A percentile compares a stretch with the other conserved stretches of the same genome.
phyloP scores from a whole-genome alignment of 2,113 vertebrate genomes.

The Rhipidura dahli region DNA sequence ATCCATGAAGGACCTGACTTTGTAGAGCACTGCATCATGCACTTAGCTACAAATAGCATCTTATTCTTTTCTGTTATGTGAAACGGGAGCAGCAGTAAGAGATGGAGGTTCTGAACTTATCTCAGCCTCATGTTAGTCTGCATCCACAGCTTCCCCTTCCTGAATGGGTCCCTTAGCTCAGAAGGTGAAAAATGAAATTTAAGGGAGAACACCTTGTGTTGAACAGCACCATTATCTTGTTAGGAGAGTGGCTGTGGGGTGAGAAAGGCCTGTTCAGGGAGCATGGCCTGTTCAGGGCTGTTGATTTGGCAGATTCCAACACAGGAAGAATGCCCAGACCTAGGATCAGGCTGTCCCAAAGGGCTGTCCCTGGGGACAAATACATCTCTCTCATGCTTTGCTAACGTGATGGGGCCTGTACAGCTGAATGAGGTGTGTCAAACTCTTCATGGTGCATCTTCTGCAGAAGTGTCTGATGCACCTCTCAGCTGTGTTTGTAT shows the following conservation, averaged over 20 bases:
- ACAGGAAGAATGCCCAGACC: background rate
- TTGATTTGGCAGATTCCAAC: background rate
- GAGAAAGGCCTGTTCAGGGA: background rate
- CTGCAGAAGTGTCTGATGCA: background rate
- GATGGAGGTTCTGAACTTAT: background rate
- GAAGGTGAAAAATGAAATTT: background rate
- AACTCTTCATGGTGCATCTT: background rate
- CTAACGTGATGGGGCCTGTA: background rate
- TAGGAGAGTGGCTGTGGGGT: background rate
- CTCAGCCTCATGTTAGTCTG: background rate
- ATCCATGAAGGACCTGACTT: background rate
- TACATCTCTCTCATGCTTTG: background rate
- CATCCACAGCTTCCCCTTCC: background rate
- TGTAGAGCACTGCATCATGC: background rate
- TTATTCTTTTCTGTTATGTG: background rate
- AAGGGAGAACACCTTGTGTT: background rate
- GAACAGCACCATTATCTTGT: background rate
- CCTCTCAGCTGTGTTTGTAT: background rate
- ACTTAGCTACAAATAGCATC: background rate
- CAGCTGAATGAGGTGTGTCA: background rate
- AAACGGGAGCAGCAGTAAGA: background rate
- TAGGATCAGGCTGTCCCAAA: background rate
- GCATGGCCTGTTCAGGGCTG: background rate
- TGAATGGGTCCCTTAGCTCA: background rate
- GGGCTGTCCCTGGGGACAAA: background rate